Conservation (phyloP, 2,113 vertebrate genomes). For the Morone saxatilis region DNA sequence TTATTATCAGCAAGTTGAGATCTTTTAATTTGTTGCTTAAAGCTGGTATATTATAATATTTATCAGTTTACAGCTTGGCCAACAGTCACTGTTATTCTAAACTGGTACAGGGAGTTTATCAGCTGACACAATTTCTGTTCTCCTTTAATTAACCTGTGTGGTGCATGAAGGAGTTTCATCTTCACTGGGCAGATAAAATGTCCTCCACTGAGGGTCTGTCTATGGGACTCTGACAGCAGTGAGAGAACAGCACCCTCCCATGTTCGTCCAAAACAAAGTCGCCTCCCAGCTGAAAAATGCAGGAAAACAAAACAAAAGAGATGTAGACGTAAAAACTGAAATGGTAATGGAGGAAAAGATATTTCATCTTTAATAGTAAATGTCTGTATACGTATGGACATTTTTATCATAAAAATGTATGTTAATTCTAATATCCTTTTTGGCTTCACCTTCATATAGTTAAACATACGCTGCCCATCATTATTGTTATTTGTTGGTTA, state of each 20-base stretch:
- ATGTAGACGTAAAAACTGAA: not conserved
- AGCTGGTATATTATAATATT: not conserved
- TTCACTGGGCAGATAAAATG: constrained; percentile 53
- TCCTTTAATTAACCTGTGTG: not conserved
- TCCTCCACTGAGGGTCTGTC: constrained; percentile 63
- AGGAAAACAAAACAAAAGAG: not conserved
- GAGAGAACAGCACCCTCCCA: constrained; percentile 68
- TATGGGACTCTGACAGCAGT: constrained; percentile 65
- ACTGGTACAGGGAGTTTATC: not conserved
- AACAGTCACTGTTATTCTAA: not conserved
- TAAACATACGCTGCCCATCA: too few relatives aligned
- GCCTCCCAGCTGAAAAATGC: constrained; percentile 67
- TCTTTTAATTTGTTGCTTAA: not conserved
- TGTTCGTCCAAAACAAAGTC: constrained; percentile 69
- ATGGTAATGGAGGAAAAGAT: too few relatives aligned
- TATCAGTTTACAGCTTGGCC: not conserved
- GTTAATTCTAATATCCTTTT: too few relatives aligned
- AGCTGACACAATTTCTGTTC: constrained; percentile 1
- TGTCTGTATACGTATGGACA: too few relatives aligned
- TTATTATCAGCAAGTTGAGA: not conserved
- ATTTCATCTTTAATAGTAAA: too few relatives aligned
- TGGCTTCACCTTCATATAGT: not conserved
- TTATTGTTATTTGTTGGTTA: too few relatives aligned
- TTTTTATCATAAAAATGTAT: too few relatives aligned
- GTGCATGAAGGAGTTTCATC: constrained; percentile 7